Evolutionary conservation across 1,140 invertebrate species (phyloP).

Genomic region (Teleogryllus occipitalis): DNA sequence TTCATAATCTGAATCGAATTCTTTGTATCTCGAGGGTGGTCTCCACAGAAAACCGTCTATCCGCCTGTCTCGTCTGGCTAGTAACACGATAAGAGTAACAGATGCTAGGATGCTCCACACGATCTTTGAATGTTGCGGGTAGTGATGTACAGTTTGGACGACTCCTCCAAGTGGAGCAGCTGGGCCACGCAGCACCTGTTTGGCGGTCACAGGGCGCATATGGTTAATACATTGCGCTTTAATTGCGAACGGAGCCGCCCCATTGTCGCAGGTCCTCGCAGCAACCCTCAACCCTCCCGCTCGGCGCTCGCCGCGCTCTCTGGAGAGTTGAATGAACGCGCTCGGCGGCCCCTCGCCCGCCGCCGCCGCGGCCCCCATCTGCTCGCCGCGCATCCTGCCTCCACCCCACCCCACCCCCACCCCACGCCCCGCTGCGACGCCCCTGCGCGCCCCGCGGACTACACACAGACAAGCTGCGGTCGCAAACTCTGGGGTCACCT

Average conservation of each 20-base stretch:
- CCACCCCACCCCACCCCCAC: neutral
- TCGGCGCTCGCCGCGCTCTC: neutral
- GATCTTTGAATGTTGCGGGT: too few species aligned
- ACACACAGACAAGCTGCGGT: neutral
- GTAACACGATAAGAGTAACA: too few species aligned
- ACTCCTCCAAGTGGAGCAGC: neutral
- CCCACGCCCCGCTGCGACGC: too few species aligned
- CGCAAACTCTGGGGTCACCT: neutral
- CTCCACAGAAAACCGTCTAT: too few species aligned
- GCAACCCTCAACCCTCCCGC: too few species aligned
- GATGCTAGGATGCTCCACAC: too few species aligned
- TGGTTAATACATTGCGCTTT: constrained; percentile 4
- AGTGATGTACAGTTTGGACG: too few species aligned
- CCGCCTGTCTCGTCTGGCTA: too few species aligned
- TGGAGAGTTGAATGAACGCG: neutral
- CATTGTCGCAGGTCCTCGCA: neutral
- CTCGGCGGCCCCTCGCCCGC: neutral
- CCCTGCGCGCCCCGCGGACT: neutral
- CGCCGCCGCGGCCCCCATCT: neutral
- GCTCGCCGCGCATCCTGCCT: neutral
- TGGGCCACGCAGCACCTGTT: neutral
- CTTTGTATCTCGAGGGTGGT: too few species aligned
- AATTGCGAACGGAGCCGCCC: constrained; percentile 2
- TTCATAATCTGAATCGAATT: too few species aligned
- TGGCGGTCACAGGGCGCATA: neutral